Evolutionary conservation across 1,140 invertebrate species (phyloP).

Genomic region (Bombus breviceps): DNA sequence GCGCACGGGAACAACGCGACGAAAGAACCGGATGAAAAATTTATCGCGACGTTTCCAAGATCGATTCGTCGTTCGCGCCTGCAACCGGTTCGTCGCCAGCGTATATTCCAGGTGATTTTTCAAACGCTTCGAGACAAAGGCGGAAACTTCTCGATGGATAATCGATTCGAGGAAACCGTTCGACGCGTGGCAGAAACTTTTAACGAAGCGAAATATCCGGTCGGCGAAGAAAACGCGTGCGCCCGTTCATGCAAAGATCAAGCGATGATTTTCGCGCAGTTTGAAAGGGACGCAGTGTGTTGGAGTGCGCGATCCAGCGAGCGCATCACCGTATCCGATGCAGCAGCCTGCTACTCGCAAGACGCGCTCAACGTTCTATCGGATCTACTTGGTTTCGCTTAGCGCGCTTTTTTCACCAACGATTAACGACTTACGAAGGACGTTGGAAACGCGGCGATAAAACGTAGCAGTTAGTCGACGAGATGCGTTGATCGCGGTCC

Average conservation of each 20-base stretch:
- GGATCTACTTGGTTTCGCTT: too few species aligned
- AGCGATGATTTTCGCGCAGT: constrained; percentile 29
- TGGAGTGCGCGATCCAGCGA: neutral
- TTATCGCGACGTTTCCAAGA: constrained; percentile 21
- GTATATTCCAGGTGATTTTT: constrained; percentile 2
- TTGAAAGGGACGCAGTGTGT: constrained; percentile 23
- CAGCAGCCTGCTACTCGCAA: too few species aligned
- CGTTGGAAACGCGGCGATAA: too few species aligned
- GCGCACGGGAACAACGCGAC: constrained; percentile 36
- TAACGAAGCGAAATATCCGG: neutral
- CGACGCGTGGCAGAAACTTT: neutral
- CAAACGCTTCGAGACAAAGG: constrained; percentile 6
- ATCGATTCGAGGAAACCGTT: constrained; percentile 1
- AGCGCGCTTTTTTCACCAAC: too few species aligned
- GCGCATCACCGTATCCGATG: neutral
- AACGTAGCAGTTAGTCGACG: too few species aligned
- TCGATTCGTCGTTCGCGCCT: constrained; percentile 16
- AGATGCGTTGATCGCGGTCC: too few species aligned
- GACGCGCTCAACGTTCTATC: too few species aligned
- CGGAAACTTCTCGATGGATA: neutral
- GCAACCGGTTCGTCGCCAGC: neutral
- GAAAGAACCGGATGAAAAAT: constrained; percentile 41
- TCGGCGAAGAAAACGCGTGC: constrained; percentile 4
- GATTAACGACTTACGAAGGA: too few species aligned
- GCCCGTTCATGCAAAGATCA: constrained; percentile 9